Conservation (phyloP, 2,797 vertebrate species). For the Chelmon rostratus region DNA sequence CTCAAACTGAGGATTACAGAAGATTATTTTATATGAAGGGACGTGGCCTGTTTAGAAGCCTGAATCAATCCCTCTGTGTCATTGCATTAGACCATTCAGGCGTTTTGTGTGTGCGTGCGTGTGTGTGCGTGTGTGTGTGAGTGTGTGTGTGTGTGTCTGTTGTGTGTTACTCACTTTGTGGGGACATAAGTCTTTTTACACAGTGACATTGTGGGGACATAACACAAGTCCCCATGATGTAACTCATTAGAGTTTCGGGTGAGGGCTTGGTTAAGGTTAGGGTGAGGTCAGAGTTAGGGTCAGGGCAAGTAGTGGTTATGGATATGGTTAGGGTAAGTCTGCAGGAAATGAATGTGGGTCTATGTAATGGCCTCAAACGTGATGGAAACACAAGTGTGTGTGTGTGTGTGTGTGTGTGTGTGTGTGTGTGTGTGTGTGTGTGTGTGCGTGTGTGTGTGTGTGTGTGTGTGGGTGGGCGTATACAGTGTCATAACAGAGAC, state of each 20-base stretch:
- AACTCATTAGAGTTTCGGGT: too few relatives aligned
- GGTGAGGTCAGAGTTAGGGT: too few relatives aligned
- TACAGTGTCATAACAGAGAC: slow-evolving; percentile 64
- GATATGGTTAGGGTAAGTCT: too few relatives aligned
- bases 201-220: too few relatives aligned
- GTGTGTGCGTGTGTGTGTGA: slow-evolving; percentile 40
- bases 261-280: too few relatives aligned
- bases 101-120: slow-evolving; percentile 36
- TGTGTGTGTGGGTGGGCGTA: slow-evolving; percentile 6
- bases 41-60: slow-evolving; percentile 72
- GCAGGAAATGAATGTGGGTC: too few relatives aligned
- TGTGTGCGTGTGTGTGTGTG: slow-evolving; percentile 25
- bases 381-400: slow-evolving; percentile 6
- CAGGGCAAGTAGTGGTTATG: too few relatives aligned
- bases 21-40: slow-evolving; percentile 57
- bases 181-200: too few relatives aligned
- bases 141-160: slow-evolving; percentile 7
- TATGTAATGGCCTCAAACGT: too few relatives aligned
- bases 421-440: slow-evolving; percentile 6
- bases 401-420: slow-evolving; percentile 26
- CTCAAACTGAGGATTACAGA: not conserved
- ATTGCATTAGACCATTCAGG: slow-evolving; percentile 75
- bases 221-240: too few relatives aligned
- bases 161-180: too few relatives aligned
- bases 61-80: slow-evolving; percentile 78